These are phyloP conservation scores for Tetramorium bicarinatum DNA, from an alignment of 2,888 invertebrate species.

Conservation along the genomic window DNA sequence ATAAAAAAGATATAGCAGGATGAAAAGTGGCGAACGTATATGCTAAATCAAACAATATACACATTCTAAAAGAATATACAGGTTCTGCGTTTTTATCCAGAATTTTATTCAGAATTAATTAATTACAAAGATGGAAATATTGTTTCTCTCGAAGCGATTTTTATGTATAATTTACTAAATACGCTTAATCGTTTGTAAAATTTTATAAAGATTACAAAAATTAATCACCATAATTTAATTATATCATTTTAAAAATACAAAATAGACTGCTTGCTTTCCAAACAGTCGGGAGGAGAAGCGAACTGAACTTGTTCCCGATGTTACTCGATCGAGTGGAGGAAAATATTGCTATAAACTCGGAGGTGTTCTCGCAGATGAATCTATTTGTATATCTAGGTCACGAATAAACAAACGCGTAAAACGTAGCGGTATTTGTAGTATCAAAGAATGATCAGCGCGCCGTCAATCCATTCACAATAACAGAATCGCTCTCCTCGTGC, in stretches of 20 bases:
- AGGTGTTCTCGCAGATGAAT: constrained; percentile 24
- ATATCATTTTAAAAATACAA: not conserved
- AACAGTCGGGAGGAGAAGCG: constrained; percentile 18
- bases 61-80: not conserved
- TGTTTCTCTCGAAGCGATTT: not conserved
- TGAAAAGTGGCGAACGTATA: not conserved
- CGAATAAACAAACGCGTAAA: constrained; percentile 37
- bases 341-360: constrained; percentile 48
- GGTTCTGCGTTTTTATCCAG: no score
- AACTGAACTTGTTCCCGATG: not conserved
- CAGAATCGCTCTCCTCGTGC: constrained; percentile 30
- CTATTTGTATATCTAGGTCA: constrained; percentile 42
- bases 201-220: not conserved
- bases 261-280: constrained; percentile 6
- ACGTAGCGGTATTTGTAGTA: constrained; percentile 33
- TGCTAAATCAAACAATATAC: not conserved
- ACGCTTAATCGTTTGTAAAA: not conserved
- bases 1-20: not conserved
- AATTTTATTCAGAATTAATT: not conserved
- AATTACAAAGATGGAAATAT: not conserved
- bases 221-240: not conserved
- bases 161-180: not conserved
- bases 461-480: constrained; percentile 52
- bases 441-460: constrained; percentile 42
- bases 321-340: not conserved